Conservation (phyloP, 2,888 invertebrate genomes). For the Alcis repandata region DNA sequence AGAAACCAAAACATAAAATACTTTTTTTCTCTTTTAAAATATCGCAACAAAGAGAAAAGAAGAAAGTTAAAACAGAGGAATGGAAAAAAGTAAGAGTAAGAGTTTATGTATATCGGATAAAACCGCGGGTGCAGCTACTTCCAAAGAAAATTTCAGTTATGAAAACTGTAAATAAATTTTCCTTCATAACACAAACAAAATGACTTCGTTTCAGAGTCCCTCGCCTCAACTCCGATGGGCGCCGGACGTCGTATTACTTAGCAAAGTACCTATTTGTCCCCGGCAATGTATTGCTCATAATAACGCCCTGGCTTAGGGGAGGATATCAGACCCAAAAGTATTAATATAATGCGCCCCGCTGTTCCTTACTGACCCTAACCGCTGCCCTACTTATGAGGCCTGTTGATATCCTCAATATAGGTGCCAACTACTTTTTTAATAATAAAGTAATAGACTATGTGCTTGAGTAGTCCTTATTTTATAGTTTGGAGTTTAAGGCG, state of each 20-base stretch:
- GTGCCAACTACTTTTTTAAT: slow-evolving; percentile 17
- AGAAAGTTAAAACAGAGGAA: too few species aligned
- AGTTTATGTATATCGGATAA: too few species aligned
- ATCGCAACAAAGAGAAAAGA: too few species aligned
- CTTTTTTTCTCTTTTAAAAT: too few species aligned
- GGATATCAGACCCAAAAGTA: slow-evolving; percentile 50
- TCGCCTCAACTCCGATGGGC: slow-evolving; percentile 16
- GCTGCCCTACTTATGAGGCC: slow-evolving; percentile 40
- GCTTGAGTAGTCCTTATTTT: too few species aligned
- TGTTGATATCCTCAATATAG: slow-evolving; percentile 25
- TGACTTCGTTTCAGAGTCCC: slow-evolving; percentile 15
- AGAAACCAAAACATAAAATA: too few species aligned
- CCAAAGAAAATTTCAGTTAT: not conserved
- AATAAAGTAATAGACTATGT: not conserved
- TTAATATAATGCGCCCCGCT: slow-evolving; percentile 50
- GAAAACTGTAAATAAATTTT: not conserved
- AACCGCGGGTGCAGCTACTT: not conserved
- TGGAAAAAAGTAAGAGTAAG: too few species aligned
- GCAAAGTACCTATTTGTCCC: slow-evolving; percentile 47
- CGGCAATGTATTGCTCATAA: slow-evolving; percentile 51
- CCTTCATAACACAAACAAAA: not conserved
- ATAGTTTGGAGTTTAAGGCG: too few species aligned
- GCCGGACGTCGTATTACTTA: slow-evolving; percentile 38
- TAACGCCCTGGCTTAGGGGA: slow-evolving; percentile 43
- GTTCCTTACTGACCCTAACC: slow-evolving; percentile 44